Evolutionary conservation across 2,113 vertebrate species (phyloP).

Genomic region (Ammospiza caudacuta): DNA sequence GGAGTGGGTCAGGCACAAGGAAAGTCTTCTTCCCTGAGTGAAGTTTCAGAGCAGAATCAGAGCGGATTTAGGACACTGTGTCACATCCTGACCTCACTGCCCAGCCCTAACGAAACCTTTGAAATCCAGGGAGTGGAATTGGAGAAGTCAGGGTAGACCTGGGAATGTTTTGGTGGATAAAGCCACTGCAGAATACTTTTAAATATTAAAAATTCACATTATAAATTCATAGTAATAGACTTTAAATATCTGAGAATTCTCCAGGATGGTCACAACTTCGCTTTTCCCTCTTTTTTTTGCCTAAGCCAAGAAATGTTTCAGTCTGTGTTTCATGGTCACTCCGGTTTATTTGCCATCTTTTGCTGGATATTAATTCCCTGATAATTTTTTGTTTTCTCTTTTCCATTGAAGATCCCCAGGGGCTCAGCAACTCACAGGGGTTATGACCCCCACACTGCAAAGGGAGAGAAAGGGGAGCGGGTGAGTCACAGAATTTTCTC

Average conservation of each 20-base stretch:
- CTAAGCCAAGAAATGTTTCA: neutral
- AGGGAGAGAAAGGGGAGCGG: slow-evolving; percentile 87
- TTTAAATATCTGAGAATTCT: neutral
- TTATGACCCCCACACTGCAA: slow-evolving; percentile 74
- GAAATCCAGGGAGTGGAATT: neutral
- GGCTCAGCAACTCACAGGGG: slow-evolving; percentile 65
- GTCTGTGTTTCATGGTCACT: neutral
- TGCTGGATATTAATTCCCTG: neutral
- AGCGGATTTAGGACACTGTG: rapidly evolving
- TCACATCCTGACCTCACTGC: neutral
- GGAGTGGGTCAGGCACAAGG: neutral
- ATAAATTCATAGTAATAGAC: neutral
- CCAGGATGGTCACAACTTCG: neutral
- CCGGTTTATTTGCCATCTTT: neutral
- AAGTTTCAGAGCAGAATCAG: neutral
- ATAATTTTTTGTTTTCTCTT: neutral
- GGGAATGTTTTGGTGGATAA: neutral
- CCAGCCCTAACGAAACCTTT: neutral
- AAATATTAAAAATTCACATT: neutral
- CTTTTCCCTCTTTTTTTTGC: neutral
- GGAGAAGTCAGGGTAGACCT: neutral
- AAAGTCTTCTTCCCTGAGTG: neutral
- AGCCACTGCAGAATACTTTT: neutral
- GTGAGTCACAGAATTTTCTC: slow-evolving; percentile 64
- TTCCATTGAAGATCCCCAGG: slow-evolving; percentile 25